Percentiles rank a stretch among this genome's conserved stretches.
phyloP scores from a whole-genome alignment of 2,113 vertebrate genomes.

The Casuarius casuarius region DNA sequence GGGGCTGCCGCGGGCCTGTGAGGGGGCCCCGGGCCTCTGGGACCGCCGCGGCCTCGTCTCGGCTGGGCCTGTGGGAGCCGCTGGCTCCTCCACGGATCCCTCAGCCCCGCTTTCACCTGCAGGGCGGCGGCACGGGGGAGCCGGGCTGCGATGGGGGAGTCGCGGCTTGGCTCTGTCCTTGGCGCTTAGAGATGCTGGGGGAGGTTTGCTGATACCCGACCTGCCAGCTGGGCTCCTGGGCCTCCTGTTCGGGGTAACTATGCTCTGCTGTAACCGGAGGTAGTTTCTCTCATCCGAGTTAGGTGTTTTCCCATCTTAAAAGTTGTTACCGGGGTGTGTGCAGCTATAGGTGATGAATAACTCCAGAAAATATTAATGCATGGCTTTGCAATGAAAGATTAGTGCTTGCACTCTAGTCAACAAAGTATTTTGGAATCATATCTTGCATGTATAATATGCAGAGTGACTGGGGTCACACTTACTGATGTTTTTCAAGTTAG shows the following conservation, averaged over 20 bases:
- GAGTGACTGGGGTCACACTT: not conserved
- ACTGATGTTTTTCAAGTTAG: accelerated
- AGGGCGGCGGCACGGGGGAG: not conserved
- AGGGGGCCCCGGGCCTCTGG: not conserved
- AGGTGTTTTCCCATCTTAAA: accelerated
- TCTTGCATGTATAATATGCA: accelerated
- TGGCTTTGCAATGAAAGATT: accelerated
- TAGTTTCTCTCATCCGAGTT: accelerated
- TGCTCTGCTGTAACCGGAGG: not conserved
- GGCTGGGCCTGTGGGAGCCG: not conserved
- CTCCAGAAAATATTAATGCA: accelerated
- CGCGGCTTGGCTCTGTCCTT: not conserved
- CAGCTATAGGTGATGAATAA: not conserved
- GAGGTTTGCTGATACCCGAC: not conserved
- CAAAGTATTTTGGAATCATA: accelerated
- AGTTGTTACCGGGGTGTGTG: accelerated
- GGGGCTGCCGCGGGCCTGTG: not conserved
- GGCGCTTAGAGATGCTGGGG: accelerated
- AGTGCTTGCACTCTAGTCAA: accelerated
- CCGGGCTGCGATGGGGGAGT: accelerated
- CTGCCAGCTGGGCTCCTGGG: not conserved
- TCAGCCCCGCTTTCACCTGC: accelerated
- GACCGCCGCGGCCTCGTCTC: accelerated
- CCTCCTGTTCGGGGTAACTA: accelerated
- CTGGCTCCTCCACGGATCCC: not conserved